Percentiles rank a stretch among this genome's conserved stretches.
phyloP scores from a whole-genome alignment of 2,888 invertebrate species.

The Marronus borbonicus region DNA sequence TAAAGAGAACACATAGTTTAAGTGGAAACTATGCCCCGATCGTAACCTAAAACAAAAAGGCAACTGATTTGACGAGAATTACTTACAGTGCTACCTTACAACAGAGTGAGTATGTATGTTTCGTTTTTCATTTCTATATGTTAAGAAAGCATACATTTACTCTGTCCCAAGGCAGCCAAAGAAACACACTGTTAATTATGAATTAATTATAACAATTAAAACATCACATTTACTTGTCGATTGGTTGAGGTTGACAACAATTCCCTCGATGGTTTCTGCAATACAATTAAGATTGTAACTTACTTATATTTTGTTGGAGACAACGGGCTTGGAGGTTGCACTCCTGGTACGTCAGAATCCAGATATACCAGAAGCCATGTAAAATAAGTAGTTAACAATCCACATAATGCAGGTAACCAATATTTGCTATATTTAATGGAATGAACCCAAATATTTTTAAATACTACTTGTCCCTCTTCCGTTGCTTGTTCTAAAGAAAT shows the following conservation, averaged over 20 bases:
- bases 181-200: no score
- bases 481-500: conserved; percentile 54
- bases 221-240: no score
- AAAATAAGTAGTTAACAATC: conserved; percentile 72
- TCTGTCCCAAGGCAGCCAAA: no score
- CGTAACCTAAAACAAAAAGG: conserved; percentile 62
- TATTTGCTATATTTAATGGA: conserved; percentile 64
- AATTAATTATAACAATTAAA: no score
- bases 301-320: conserved; percentile 72
- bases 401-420: conserved; percentile 69
- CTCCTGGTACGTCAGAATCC: conserved; percentile 76
- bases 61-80: background rate
- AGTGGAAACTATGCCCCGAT: conserved; percentile 68
- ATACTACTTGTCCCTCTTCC: conserved; percentile 66
- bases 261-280: background rate
- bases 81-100: no score
- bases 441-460: conserved; percentile 64
- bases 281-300: conserved; percentile 51
- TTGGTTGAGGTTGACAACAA: no score
- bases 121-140: no score
- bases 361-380: conserved; percentile 76
- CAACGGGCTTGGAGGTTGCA: conserved; percentile 75
- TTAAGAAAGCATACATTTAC: no score
- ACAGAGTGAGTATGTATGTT: no score
- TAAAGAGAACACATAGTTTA: conserved; percentile 72